Conservation (phyloP, 2,888 invertebrate species). For the Pilophorus perplexus region DNA sequence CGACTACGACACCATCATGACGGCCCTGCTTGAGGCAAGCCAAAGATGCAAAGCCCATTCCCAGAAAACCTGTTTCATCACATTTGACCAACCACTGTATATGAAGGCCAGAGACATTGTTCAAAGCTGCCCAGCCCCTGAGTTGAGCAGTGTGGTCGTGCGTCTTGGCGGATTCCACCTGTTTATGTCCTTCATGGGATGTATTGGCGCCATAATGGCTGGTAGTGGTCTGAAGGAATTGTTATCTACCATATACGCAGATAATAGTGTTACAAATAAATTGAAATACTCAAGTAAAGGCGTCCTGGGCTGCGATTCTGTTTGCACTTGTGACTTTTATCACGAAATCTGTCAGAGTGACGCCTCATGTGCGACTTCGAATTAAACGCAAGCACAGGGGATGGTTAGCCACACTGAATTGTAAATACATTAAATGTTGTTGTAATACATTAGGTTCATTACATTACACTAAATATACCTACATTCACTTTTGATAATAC, state of each 20-base stretch:
- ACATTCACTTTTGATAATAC: too few species aligned
- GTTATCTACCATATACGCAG: slow-evolving; percentile 49
- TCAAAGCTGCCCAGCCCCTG: slow-evolving; percentile 41
- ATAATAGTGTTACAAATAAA: too few species aligned
- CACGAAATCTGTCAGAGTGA: too few species aligned
- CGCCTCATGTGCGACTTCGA: too few species aligned
- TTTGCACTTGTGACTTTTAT: too few species aligned
- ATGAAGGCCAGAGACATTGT: slow-evolving; percentile 50
- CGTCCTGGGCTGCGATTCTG: too few species aligned
- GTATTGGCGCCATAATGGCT: slow-evolving; percentile 51
- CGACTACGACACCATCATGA: slow-evolving; percentile 13
- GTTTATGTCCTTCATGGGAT: slow-evolving; percentile 52
- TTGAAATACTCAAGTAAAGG: too few species aligned
- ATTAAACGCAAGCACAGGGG: too few species aligned
- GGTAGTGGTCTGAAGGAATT: slow-evolving; percentile 53
- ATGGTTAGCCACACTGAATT: too few species aligned
- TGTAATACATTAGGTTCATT: too few species aligned
- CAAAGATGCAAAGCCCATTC: neutral
- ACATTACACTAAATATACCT: too few species aligned
- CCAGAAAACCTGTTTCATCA: neutral
- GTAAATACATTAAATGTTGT: too few species aligned
- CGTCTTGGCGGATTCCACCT: slow-evolving; percentile 51
- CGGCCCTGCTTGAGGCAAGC: neutral
- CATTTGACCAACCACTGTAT: slow-evolving; percentile 18
- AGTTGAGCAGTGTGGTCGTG: slow-evolving; percentile 44